Evolutionary conservation across 2,113 vertebrate species (phyloP), one percentile per base, ranked within the genome.

Genomic region (Leptobrachium ailaonicum): DNA sequence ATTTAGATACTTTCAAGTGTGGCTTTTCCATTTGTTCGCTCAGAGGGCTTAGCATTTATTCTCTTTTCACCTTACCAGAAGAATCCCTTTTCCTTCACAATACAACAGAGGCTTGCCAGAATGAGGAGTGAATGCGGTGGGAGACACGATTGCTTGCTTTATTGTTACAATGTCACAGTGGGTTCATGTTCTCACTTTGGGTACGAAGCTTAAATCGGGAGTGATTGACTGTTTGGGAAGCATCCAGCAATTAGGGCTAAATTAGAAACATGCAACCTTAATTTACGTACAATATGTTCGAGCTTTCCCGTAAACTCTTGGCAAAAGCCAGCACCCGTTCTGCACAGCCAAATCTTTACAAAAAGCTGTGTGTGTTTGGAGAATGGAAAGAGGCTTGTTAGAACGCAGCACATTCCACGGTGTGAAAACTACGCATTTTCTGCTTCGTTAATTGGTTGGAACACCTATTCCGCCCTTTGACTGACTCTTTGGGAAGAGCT

Each of bases 281-380:
- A 79, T 79, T 79, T 79, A 72, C 9, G 68, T 66, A 79, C 77
- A 79, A 79, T 72, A 79, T 79, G 77, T 79, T 79, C 62, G 72
- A 71, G 71, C 58, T 53, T 79, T 72, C 77, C 77, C 45, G 77
- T 79, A 72, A 72, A 72, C 58, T 66, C 77, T 79, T 79, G 77
- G 77, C 77, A 79, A 72, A 44, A 72, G 58, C 13, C 60, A 53
- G 44, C 58, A 10, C 20, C 44, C n/a, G 7, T 63, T 44, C 43
- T 43, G 12, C 77, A 72, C 44, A 66, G 77, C 69, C 77, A 64
- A 72, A 72, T 72, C 20, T 72, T 64, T 72, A 79, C 68, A 79
- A 64, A 79, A 64, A 79, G 76, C 58, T 79, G 68, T 64, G 8
- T 54, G 71, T 63, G 41, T 79, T 71, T 63, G 53, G 32, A 76